Percentiles rank a stretch among this genome's conserved stretches.
Conservation (phyloP, 1,140 invertebrate genomes). For the Macrosteles quadrilineatus region DNA sequence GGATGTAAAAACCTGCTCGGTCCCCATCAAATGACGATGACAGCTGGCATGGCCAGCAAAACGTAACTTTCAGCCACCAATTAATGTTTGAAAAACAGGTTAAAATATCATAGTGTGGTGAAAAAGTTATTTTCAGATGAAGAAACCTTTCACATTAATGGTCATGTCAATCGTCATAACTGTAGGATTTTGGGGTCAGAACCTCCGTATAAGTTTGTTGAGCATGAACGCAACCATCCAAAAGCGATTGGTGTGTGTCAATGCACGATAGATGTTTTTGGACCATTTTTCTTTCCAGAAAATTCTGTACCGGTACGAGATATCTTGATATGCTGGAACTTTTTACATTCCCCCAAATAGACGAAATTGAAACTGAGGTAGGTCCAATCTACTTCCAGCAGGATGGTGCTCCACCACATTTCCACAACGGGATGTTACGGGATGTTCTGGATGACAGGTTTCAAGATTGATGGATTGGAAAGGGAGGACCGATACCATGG, state of each 20-base stretch:
- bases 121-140: background rate
- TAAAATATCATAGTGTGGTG: too few relatives aligned
- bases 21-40: too few relatives aligned
- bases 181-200: background rate
- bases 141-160: background rate
- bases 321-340: background rate
- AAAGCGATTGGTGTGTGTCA: background rate
- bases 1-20: too few relatives aligned
- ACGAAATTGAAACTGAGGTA: background rate
- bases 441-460: background rate
- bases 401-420: background rate
- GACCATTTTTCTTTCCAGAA: background rate
- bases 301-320: background rate
- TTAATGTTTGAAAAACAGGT: too few relatives aligned
- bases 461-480: background rate
- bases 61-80: too few relatives aligned
- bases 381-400: background rate
- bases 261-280: background rate
- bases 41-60: too few relatives aligned
- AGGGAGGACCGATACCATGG: background rate
- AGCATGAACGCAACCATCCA: background rate
- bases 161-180: conserved; percentile 9
- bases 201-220: background rate
- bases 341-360: conserved; percentile 1
- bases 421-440: too few relatives aligned